Evolutionary conservation across 1,140 invertebrate genomes (phyloP).

Genomic region (Campoletis sonorensis): DNA sequence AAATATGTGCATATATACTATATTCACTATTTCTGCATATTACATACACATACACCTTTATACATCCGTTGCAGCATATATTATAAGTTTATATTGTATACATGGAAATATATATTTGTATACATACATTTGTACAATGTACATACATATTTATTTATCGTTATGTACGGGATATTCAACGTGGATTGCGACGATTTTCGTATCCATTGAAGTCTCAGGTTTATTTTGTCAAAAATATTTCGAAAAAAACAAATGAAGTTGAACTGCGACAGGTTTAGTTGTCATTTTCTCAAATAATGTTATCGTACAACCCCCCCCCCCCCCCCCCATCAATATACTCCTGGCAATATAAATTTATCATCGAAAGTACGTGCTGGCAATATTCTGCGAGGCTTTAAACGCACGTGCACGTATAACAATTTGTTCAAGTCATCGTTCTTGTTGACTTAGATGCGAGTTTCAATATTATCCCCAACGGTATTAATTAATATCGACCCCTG

Average conservation of each 20-base stretch:
- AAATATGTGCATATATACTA: conserved; percentile 15
- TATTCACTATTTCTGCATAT: background rate
- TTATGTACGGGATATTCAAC: background rate
- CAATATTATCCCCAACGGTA: conserved; percentile 49
- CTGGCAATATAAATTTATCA: background rate
- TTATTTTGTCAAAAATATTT: no score
- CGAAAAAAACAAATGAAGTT: background rate
- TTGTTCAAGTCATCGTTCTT: conserved; percentile 13
- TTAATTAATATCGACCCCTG: conserved; percentile 51
- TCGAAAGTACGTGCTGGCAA: background rate
- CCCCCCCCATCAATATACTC: no score
- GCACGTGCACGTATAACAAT: conserved; percentile 32
- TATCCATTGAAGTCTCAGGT: no score
- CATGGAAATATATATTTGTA: background rate
- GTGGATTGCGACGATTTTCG: background rate
- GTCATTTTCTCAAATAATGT: background rate
- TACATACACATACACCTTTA: background rate
- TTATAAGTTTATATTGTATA: background rate
- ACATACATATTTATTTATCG: background rate
- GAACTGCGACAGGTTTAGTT: no score
- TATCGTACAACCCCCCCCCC: no score
- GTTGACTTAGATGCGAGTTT: conserved; percentile 48
- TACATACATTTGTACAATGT: conserved; percentile 11
- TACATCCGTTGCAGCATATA: background rate
- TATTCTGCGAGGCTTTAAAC: conserved; percentile 34